These are phyloP conservation scores for Poecilia gillii DNA, from an alignment of 2,797 vertebrate species.

Conservation along the genomic window DNA sequence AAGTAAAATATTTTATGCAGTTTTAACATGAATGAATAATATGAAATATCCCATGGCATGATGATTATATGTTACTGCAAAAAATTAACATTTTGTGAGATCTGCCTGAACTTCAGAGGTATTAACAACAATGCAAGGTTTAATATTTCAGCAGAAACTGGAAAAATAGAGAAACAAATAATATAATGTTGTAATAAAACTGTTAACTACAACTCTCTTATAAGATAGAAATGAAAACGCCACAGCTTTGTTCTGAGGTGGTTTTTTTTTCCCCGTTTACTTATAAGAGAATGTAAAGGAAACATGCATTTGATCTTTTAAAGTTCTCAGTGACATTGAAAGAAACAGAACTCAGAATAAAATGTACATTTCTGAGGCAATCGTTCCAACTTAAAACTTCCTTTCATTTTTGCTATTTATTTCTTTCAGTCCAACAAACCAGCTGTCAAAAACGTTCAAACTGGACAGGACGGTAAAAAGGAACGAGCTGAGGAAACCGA, in stretches of 20 bases:
- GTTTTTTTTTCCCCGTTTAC: not conserved
- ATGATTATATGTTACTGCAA: not conserved
- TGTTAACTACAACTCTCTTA: not conserved
- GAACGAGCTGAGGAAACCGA: not conserved
- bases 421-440: not conserved
- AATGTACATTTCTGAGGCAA: not conserved
- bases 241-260: not conserved
- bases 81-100: not conserved
- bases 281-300: not conserved
- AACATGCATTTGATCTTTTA: not conserved
- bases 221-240: not conserved
- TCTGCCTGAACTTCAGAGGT: not conserved
- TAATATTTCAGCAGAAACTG: not conserved
- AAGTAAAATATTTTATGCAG: not conserved
- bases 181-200: not conserved
- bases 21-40: not conserved
- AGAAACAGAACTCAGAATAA: not conserved
- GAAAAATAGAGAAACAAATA: not conserved
- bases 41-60: not conserved
- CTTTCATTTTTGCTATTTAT: not conserved
- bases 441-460: not conserved
- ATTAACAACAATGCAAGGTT: not conserved
- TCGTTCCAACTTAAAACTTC: not conserved
- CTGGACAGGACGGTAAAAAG: not conserved
- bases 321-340: not conserved